Percentiles rank a stretch among this genome's conserved stretches.
Conservation (phyloP, 2,113 vertebrate species). For the Morone saxatilis region DNA sequence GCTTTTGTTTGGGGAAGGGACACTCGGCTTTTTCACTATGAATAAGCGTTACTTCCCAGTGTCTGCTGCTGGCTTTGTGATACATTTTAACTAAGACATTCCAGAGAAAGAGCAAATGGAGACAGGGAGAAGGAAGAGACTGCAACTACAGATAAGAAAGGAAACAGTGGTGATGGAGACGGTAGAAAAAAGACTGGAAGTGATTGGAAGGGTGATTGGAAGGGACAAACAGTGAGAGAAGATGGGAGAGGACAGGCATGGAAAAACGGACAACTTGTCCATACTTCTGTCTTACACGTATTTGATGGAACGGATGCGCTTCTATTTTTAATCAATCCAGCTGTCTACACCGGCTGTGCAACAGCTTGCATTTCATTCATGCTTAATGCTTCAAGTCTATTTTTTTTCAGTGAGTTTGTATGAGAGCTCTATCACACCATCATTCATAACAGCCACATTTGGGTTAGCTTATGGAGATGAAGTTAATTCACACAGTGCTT, state of each 20-base stretch:
- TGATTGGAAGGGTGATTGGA: background rate
- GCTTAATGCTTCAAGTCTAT: no score
- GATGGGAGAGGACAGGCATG: background rate
- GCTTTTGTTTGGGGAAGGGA: slow-evolving; percentile 20
- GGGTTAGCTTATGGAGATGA: no score
- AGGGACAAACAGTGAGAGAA: background rate
- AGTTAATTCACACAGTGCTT: no score
- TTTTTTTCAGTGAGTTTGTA: no score
- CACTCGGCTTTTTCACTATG: slow-evolving; percentile 4
- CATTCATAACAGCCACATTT: no score
- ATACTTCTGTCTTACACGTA: background rate
- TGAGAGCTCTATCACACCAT: no score
- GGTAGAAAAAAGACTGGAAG: background rate
- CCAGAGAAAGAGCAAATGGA: background rate
- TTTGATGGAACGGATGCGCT: background rate
- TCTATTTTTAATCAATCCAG: background rate
- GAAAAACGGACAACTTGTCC: background rate
- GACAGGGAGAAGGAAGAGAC: slow-evolving; percentile 16
- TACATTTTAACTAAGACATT: slow-evolving; percentile 5
- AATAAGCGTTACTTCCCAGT: slow-evolving; percentile 11
- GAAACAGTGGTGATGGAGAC: slow-evolving; percentile 4
- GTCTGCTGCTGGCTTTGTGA: slow-evolving; percentile 7
- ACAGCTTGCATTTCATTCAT: no score
- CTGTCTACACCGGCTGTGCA: background rate
- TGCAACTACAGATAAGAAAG: slow-evolving; percentile 40